A percentile compares a stretch with the other conserved stretches of the same genome.
phyloP scores from a whole-genome alignment of 2,888 invertebrate genomes.

The Eristalinus aeneus region DNA sequence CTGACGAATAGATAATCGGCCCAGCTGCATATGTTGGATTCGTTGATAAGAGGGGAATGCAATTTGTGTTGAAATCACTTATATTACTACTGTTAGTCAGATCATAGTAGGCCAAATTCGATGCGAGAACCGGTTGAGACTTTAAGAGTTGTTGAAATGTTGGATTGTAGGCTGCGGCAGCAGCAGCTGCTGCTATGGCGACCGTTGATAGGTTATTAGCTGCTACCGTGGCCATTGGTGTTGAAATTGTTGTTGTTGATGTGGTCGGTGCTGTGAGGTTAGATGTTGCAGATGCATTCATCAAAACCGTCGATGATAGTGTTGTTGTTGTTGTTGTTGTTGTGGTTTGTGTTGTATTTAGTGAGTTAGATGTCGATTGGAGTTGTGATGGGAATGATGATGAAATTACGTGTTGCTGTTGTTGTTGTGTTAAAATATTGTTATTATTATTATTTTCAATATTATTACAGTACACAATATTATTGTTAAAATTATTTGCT shows the following conservation, averaged over 20 bases:
- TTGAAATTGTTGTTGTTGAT: constrained; percentile 77
- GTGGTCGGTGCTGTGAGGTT: constrained; percentile 74
- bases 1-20: constrained; percentile 61
- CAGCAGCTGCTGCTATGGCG: constrained; percentile 52
- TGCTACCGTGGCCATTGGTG: constrained; percentile 72
- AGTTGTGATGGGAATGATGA: constrained; percentile 35
- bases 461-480: constrained; percentile 72
- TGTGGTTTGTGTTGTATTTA: constrained; percentile 40
- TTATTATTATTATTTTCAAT: constrained; percentile 70
- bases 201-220: constrained; percentile 62
- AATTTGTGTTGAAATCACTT: constrained; percentile 77
- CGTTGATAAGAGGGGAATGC: constrained; percentile 77
- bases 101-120: constrained; percentile 65
- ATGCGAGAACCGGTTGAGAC: constrained; percentile 68
- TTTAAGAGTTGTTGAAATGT: constrained; percentile 73
- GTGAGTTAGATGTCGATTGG: constrained; percentile 42
- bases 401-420: constrained; percentile 63
- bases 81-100: constrained; percentile 36
- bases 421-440: constrained; percentile 40
- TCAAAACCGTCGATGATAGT: constrained; percentile 56
- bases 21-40: constrained; percentile 61
- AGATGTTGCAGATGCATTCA: constrained; percentile 69
- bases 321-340: constrained; percentile 29
- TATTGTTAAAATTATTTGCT: constrained; percentile 59
- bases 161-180: constrained; percentile 46